A percentile compares a stretch with the other conserved stretches of the same genome.
phyloP scores from a whole-genome alignment of 2,888 invertebrate species.

The Dasysyrphus tricinctus region DNA sequence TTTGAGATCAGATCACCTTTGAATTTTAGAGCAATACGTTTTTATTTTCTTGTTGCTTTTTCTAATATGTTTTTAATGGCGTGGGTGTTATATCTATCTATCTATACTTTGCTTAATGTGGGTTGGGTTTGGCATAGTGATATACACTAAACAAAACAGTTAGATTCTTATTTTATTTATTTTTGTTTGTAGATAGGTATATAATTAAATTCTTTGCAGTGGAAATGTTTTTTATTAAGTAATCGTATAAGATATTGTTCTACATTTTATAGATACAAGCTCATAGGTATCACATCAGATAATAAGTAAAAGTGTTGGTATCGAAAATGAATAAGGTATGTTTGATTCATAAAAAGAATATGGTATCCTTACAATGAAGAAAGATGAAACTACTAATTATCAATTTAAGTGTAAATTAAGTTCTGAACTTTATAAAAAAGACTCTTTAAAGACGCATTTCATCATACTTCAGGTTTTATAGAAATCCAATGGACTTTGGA shows the following conservation, averaged over 20 bases:
- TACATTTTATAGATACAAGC: too few relatives aligned
- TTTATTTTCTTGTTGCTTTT: not conserved
- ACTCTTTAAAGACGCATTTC: too few relatives aligned
- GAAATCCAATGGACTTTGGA: not conserved
- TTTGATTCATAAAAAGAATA: too few relatives aligned
- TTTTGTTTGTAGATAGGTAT: not conserved
- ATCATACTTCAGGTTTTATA: not conserved
- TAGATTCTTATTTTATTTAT: constrained; percentile 8
- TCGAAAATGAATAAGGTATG: too few relatives aligned
- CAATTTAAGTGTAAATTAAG: too few relatives aligned
- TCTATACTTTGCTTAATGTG: not conserved
- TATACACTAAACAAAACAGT: not conserved
- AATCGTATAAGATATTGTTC: not conserved
- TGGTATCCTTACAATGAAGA: too few relatives aligned
- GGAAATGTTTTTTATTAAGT: not conserved
- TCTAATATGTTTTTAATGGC: not conserved
- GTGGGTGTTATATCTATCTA: constrained; percentile 29
- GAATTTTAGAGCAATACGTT: not conserved
- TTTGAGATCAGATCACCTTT: constrained; percentile 5
- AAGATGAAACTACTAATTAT: too few relatives aligned
- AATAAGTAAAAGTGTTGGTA: too few relatives aligned
- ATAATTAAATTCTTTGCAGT: not conserved
- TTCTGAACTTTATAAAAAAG: too few relatives aligned
- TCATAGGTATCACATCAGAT: too few relatives aligned
- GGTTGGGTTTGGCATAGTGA: constrained; percentile 14